Evolutionary conservation across 2,797 vertebrate genomes (phyloP).

Genomic region (Nannoperca obscura): DNA sequence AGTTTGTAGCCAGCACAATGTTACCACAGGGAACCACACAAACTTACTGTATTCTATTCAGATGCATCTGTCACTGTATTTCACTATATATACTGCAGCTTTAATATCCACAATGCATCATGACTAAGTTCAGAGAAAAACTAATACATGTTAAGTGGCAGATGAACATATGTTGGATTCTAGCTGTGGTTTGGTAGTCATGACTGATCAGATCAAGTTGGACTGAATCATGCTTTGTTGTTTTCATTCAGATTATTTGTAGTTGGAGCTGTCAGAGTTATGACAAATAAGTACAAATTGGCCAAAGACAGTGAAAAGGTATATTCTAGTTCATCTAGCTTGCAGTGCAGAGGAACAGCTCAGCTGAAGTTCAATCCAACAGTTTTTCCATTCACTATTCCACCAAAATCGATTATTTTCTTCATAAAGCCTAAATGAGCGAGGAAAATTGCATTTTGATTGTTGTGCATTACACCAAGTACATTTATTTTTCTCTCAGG

Average conservation of each 20-base stretch:
- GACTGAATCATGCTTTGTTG: background rate
- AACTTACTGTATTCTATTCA: background rate
- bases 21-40: conserved; percentile 8
- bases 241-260: background rate
- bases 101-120: background rate
- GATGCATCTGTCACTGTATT: background rate
- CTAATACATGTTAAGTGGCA: background rate
- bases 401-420: background rate
- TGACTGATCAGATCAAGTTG: background rate
- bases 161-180: background rate
- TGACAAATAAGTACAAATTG: background rate
- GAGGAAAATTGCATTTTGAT: background rate
- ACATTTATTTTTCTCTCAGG: background rate
- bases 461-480: background rate
- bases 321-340: background rate
- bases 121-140: background rate
- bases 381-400: background rate
- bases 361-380: background rate
- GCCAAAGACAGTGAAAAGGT: background rate
- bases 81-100: background rate
- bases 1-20: background rate
- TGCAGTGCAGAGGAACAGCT: background rate
- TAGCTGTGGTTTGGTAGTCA: background rate
- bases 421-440: background rate
- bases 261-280: background rate